Percentiles rank a stretch among this genome's conserved stretches.
phyloP scores from a whole-genome alignment of 2,797 vertebrate genomes.

The Melanotaenia trifasciata region DNA sequence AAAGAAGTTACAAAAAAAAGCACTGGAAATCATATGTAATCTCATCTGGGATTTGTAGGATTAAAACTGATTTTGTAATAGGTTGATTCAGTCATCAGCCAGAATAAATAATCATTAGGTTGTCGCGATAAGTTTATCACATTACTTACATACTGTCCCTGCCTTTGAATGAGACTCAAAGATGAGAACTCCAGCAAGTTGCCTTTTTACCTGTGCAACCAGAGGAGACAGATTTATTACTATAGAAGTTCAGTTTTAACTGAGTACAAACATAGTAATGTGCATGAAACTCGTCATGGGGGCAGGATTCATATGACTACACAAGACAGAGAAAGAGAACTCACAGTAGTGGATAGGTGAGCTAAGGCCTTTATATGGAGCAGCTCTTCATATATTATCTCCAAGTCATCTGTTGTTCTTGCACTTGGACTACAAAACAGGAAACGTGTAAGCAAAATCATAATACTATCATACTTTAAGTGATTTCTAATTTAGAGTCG shows the following conservation, averaged over 20 bases:
- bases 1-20: constrained; percentile 21
- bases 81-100: neutral
- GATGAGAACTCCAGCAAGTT: constrained; percentile 94
- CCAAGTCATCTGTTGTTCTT: constrained; percentile 93
- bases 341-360: constrained; percentile 97
- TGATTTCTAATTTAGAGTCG: constrained; percentile 48
- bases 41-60: constrained; percentile 21
- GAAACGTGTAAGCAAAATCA: constrained; percentile 17
- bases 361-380: constrained; percentile 98
- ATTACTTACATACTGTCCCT: constrained; percentile 95
- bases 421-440: constrained; percentile 88
- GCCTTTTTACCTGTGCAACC: constrained; percentile 91
- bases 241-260: constrained; percentile 9
- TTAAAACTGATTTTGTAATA: constrained; percentile 4
- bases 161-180: constrained; percentile 97
- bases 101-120: constrained; percentile 5
- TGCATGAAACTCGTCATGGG: neutral
- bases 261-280: neutral
- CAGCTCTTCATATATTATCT: constrained; percentile 97
- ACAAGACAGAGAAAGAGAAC: constrained; percentile 38
- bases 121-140: neutral
- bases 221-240: constrained; percentile 1
- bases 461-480: constrained; percentile 9
- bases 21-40: neutral
- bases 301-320: neutral